These are phyloP conservation scores for Hylomyscus alleni DNA, from an alignment of 2,797 vertebrate species.

Conservation along the genomic window DNA sequence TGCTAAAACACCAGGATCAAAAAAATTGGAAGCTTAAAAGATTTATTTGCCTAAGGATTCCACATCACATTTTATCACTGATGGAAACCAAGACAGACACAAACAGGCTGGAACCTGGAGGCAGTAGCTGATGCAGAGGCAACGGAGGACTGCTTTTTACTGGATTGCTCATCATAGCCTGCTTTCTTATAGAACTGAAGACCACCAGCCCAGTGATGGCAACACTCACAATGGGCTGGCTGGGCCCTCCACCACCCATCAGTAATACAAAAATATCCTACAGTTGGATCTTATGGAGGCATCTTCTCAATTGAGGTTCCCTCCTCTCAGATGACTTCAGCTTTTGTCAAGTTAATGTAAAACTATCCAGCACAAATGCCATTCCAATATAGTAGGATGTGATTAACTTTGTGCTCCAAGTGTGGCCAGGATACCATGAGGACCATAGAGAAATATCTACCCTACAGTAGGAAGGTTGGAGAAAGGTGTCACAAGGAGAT, in stretches of 20 bases:
- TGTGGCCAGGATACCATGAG: background rate
- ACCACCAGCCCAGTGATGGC: background rate
- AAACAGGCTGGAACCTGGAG: background rate
- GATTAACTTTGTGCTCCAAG: conserved; percentile 27
- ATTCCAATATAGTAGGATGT: background rate
- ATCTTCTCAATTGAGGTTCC: background rate
- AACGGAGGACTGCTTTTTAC: background rate
- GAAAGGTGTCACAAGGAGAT: background rate
- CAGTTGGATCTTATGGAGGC: background rate
- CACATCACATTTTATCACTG: background rate
- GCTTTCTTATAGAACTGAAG: background rate
- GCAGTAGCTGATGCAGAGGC: background rate
- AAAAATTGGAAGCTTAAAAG: background rate
- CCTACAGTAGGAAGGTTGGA: background rate
- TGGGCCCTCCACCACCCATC: background rate
- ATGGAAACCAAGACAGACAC: background rate
- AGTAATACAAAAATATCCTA: background rate
- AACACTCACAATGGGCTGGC: background rate
- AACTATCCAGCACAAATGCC: background rate
- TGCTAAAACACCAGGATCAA: background rate
- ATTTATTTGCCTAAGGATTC: background rate
- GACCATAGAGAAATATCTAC: background rate
- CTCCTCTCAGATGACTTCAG: background rate
- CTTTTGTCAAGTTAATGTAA: background rate
- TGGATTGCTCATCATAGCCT: background rate